Evolutionary conservation across 1,140 invertebrate genomes (phyloP).

Genomic region (Bombus soroeensis): DNA sequence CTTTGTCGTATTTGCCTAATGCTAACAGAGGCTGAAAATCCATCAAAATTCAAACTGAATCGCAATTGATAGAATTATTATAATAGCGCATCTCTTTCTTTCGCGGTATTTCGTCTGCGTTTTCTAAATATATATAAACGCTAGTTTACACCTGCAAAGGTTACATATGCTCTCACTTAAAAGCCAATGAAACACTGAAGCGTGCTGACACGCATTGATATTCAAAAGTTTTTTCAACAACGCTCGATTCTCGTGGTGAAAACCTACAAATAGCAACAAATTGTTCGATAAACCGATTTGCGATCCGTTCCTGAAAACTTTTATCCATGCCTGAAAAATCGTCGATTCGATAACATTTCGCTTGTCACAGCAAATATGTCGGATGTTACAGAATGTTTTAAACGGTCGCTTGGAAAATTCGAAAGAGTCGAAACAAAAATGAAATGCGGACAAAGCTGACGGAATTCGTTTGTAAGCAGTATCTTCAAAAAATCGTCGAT

Average conservation of each 20-base stretch:
- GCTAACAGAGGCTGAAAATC: too few species aligned
- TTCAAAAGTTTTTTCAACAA: conserved; percentile 10
- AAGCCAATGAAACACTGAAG: background rate
- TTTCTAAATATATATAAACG: background rate
- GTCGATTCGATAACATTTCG: conserved; percentile 22
- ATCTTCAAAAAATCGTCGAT: background rate
- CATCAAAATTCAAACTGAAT: background rate
- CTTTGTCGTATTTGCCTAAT: background rate
- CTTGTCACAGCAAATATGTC: background rate
- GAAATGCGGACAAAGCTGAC: conserved; percentile 1
- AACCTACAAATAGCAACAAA: conserved; percentile 5
- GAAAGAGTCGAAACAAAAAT: background rate
- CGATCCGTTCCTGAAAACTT: conserved; percentile 5
- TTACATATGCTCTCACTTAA: background rate
- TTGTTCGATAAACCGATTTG: conserved; percentile 24
- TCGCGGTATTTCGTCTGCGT: background rate
- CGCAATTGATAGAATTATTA: background rate
- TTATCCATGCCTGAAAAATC: background rate
- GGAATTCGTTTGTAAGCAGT: conserved; percentile 10
- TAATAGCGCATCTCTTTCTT: background rate
- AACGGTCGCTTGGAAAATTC: background rate
- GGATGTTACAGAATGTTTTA: conserved; percentile 9
- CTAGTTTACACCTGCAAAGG: background rate
- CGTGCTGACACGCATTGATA: background rate
- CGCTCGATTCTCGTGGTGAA: background rate